Evolutionary conservation across 2,113 vertebrate genomes (phyloP), one percentile per base, ranked within the genome.

Genomic region (Bufo gargarizans): DNA sequence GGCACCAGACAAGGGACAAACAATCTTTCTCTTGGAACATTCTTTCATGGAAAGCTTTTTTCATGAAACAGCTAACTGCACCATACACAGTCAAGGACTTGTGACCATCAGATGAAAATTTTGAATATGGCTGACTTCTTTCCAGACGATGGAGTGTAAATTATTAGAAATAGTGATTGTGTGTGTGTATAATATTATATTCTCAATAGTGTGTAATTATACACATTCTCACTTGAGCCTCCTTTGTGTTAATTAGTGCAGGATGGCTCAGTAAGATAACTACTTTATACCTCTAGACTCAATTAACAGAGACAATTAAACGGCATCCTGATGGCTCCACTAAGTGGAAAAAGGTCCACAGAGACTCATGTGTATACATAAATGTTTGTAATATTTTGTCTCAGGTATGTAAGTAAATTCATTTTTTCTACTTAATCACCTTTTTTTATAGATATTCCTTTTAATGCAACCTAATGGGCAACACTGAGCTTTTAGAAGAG

Each of bases 321-420:
- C 19, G 5, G 8, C 50, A 53, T 55, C 20, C 11, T 78, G n/a
- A n/a, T 55, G 49, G n/a, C 45, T 77, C 50, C 17, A 55, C 49
- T 22, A 20, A 55, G 9, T 78, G 76, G 47, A 78, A 56, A 78
- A 78, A 53, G 3, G 20, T 55, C 47, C 47, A n/a, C 50, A 22
- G 76, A 55, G 76, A 55, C 11, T 78, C 19, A 55, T 78, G 49
- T 22, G 49, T 78, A 11, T 53, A 10, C 20, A 8, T 20, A 55
- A 53, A 55, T 78, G 50, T 77, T 53, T 77, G 74, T 50, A 17
- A 50, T 77, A 77, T 77, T 77, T 53, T 53, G 9, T 77, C 49
- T 16, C 9, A 77, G 4, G 8, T 53, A 55, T 55, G 22, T n/a
- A 78, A 55, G 10, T 53, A 53, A 78, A 78, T 55, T 78, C n/a